Percentiles rank a stretch among this genome's conserved stretches.
These are phyloP conservation scores for pig (Sus scrofa) DNA, from an alignment of 2,113 vertebrate genomes.

Conservation along the genomic window DNA sequence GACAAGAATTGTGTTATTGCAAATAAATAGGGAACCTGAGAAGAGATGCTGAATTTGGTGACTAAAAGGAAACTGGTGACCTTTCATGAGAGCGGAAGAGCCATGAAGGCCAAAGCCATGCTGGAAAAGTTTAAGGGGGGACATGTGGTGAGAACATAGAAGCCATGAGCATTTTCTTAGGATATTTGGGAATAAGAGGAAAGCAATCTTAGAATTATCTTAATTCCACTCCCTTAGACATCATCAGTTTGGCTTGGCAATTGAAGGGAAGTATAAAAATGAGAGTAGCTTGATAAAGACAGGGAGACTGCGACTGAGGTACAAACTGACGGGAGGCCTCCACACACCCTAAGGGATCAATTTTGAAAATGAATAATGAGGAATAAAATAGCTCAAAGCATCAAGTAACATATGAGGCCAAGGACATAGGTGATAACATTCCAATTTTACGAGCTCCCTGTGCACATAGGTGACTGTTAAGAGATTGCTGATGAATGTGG, in stretches of 20 bases:
- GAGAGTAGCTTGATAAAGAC: not conserved
- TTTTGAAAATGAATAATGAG: not conserved
- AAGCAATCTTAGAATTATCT: not conserved
- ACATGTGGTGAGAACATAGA: not conserved
- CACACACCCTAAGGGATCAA: not conserved
- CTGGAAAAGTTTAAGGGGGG: not conserved
- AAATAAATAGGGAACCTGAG: not conserved
- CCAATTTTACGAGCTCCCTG: not conserved
- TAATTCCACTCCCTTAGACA: not conserved
- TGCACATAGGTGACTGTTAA: not conserved
- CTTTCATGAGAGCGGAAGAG: not conserved
- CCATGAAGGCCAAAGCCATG: not conserved
- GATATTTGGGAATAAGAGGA: not conserved
- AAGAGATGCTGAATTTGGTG: slow-evolving; percentile 2
- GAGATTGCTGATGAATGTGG: not conserved
- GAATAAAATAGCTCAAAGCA: not conserved
- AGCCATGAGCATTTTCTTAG: not conserved
- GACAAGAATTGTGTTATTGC: not conserved
- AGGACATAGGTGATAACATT: not conserved
- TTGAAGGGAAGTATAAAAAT: not conserved
- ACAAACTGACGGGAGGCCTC: not conserved
- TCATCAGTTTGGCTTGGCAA: not conserved
- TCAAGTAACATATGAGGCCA: not conserved
- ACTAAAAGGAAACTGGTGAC: not conserved
- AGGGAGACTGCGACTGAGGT: not conserved